Conservation (phyloP, 2,113 vertebrate genomes). For the Polyodon spathula region DNA sequence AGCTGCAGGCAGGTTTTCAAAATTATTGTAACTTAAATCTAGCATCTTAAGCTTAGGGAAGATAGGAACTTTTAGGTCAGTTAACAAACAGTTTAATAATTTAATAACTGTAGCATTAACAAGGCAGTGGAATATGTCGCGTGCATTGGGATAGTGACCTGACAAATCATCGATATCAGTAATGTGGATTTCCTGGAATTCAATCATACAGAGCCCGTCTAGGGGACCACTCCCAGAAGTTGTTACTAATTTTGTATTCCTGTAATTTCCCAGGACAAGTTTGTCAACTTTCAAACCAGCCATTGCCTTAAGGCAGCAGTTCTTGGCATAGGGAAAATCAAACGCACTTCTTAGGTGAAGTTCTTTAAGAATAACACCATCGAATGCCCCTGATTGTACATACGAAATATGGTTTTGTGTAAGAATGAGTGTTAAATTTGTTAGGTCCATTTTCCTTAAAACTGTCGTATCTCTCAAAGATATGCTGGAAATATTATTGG, state of each 20-base stretch:
- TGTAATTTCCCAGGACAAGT: constrained; percentile 50
- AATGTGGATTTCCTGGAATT: constrained; percentile 43
- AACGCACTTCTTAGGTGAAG: constrained; percentile 52
- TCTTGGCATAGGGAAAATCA: constrained; percentile 31
- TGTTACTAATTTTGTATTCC: background rate
- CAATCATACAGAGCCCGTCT: constrained; percentile 46
- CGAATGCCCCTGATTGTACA: constrained; percentile 48
- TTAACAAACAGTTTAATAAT: constrained; percentile 42
- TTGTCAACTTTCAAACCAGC: constrained; percentile 42
- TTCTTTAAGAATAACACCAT: constrained; percentile 35
- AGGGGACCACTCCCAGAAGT: constrained; percentile 13
- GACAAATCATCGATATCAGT: too few relatives aligned
- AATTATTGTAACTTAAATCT: constrained; percentile 20
- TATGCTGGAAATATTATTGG: constrained; percentile 48
- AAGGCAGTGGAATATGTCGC: too few relatives aligned
- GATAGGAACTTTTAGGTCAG: constrained; percentile 36
- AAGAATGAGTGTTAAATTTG: constrained; percentile 54
- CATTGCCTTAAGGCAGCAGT: constrained; percentile 42
- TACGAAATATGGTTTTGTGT: constrained; percentile 53
- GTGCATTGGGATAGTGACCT: too few relatives aligned
- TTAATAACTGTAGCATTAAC: too few relatives aligned
- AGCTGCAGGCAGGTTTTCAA: constrained; percentile 13
- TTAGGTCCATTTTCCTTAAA: constrained; percentile 25
- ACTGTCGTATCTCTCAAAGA: constrained; percentile 37
- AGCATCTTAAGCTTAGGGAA: constrained; percentile 38